Percentiles rank a stretch among this genome's conserved stretches.
Conservation (phyloP, 2,888 invertebrate genomes). For the Netelia virgata region DNA sequence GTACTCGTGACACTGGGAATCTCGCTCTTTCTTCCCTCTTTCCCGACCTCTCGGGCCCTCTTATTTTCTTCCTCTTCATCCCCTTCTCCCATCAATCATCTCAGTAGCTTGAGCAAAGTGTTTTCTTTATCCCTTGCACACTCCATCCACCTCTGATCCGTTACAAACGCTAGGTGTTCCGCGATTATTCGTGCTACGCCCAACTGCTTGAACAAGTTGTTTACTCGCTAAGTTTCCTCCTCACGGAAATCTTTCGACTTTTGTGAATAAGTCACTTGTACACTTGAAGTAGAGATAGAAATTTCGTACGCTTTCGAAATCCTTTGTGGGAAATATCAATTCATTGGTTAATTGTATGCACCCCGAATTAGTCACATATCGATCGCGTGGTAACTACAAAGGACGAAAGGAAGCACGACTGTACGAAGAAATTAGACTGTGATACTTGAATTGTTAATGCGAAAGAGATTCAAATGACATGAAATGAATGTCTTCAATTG, state of each 20-base stretch:
- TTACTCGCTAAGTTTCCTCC: conserved; percentile 49
- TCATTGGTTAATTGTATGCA: conserved; percentile 65
- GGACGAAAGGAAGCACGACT: not conserved
- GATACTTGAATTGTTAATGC: too few species aligned
- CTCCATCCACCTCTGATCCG: conserved; percentile 37
- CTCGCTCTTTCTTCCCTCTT: conserved; percentile 30
- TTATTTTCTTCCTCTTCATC: conserved; percentile 5
- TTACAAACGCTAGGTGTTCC: conserved; percentile 69
- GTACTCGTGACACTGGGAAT: conserved; percentile 59
- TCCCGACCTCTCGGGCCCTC: conserved; percentile 2
- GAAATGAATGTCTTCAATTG: too few species aligned
- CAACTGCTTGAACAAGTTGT: conserved; percentile 69
- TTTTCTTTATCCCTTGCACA: not conserved
- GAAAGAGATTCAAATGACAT: conserved; percentile 5
- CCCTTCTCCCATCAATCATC: not conserved
- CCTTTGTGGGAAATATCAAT: conserved; percentile 65
- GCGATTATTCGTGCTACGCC: conserved; percentile 74
- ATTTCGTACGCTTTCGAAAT: not conserved
- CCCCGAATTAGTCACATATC: conserved; percentile 35
- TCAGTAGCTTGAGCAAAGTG: not conserved
- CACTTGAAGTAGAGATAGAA: conserved; percentile 16
- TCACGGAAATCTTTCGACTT: conserved; percentile 55
- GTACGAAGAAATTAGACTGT: too few species aligned
- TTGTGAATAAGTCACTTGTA: conserved; percentile 34
- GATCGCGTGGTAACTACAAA: conserved; percentile 38